Base-by-base conservation (phyloP, 2,797 vertebrate species). In the Bryconaethiops microstoma region DNA sequence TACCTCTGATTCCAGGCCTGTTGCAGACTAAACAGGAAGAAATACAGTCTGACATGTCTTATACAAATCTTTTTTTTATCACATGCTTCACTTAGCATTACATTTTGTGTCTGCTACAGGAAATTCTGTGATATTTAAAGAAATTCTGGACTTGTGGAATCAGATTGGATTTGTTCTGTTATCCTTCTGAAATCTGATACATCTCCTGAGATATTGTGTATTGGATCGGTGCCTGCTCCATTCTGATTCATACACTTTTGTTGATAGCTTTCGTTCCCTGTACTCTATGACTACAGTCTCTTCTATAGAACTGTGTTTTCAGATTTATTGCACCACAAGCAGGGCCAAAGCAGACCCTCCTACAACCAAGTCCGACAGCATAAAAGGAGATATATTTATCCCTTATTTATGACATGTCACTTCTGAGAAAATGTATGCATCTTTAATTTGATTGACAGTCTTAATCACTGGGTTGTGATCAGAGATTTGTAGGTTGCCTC, bases 401-500 rank as follows among this genome's bases (percentile, higher is more conserved):
- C 29, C 7, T 16, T 17, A 21, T 68, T 21, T 23, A 68, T 68
- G 9, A 21, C 12, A n/a, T 68, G 40, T 50, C 40, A 42, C 65
- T 68, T 57, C 17, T 54, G 54, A 55, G 54, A 29, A 19, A 62
- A 25, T 45, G 60, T 42, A n/a, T n/a, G 23, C 57, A 14, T 12
- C n/a, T 74, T 17, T 23, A 42, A 1, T 8, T 60, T 74, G 57
- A 74, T 8, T 74, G 57, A 25, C 55, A 71, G 23, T 4, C 35
- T 25, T 74, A 62, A 74, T 62, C 72, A 13, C 57, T 54, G 29
- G 8, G 12, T 16, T 14, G 13, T 25, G 57, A 70, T 16, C 45
- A 52, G 25, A 75, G 14, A 35, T 48, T 71, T 52, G n/a, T 25
- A 48, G 48, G 75, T 50, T 67, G 17, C 54, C 60, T 62, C 29